Percentiles rank a stretch among this genome's conserved stretches.
These are phyloP conservation scores for Cololabis saira DNA, from an alignment of 2,113 vertebrate species.

Conservation along the genomic window DNA sequence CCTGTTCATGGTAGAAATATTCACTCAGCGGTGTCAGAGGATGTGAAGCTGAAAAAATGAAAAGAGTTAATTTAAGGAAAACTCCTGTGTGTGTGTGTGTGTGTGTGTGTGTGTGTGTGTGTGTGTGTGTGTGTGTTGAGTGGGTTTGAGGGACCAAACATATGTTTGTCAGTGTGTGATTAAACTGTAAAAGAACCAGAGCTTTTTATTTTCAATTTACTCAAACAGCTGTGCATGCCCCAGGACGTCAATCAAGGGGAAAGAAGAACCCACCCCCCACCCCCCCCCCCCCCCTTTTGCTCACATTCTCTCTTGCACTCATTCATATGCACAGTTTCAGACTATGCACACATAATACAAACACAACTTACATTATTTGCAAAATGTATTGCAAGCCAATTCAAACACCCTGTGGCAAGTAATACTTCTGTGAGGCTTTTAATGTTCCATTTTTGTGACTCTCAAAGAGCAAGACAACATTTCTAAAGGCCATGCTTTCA, in stretches of 20 bases:
- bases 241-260: slow-evolving; percentile 33
- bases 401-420: neutral
- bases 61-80: slow-evolving; percentile 26
- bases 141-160: too few relatives aligned
- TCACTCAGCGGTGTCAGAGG: slow-evolving; percentile 28
- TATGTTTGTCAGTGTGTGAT: slow-evolving; percentile 4
- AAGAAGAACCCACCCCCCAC: neutral
- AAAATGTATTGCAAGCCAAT: neutral
- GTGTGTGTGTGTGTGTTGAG: neutral
- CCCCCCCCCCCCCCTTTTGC: neutral
- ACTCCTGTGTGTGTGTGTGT: neutral
- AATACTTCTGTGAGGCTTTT: neutral
- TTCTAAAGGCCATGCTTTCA: too few relatives aligned
- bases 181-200: slow-evolving; percentile 27
- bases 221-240: slow-evolving; percentile 43
- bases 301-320: neutral
- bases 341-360: neutral
- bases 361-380: slow-evolving; percentile 7
- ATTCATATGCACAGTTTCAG: neutral
- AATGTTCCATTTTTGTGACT: too few relatives aligned
- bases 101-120: neutral
- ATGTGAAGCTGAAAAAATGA: slow-evolving; percentile 51
- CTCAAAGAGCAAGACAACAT: too few relatives aligned
- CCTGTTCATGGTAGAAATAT: slow-evolving; percentile 35
- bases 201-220: slow-evolving; percentile 47